Evolutionary conservation across 2,797 vertebrate genomes (phyloP).

Genomic region (Malacoraja senta): DNA sequence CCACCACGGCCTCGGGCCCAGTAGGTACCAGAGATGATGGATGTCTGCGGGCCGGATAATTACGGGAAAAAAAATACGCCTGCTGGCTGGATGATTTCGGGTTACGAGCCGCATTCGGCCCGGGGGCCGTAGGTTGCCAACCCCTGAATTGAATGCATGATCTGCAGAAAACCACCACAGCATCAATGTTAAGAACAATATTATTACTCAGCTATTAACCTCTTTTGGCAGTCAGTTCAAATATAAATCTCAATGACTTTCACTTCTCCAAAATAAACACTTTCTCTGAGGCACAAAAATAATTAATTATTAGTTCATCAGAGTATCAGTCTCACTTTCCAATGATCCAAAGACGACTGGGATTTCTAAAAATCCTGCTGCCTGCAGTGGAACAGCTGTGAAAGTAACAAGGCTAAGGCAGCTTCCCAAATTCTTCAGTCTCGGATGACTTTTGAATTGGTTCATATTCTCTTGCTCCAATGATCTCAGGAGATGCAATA

Average conservation of each 20-base stretch:
- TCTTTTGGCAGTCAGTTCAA: neutral
- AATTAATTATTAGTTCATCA: neutral
- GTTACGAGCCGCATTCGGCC: no score
- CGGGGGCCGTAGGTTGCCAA: no score
- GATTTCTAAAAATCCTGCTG: neutral
- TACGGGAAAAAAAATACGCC: no score
- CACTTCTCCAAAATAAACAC: neutral
- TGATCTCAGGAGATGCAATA: neutral
- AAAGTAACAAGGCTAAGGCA: neutral
- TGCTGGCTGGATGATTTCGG: no score
- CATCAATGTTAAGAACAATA: neutral
- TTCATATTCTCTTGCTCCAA: neutral
- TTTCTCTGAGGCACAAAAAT: neutral
- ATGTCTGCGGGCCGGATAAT: no score
- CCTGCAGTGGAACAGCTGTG: neutral
- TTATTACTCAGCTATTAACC: neutral
- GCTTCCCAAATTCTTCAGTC: neutral
- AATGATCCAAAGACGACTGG: neutral
- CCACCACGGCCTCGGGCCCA: no score
- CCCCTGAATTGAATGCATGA: neutral
- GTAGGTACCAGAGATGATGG: no score
- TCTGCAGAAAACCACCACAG: neutral
- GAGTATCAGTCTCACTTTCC: neutral
- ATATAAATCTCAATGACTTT: constrained; percentile 7
- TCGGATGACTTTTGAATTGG: neutral